Evolutionary conservation across 2,888 invertebrate species (phyloP).

Genomic region (Ennomos erosarius): DNA sequence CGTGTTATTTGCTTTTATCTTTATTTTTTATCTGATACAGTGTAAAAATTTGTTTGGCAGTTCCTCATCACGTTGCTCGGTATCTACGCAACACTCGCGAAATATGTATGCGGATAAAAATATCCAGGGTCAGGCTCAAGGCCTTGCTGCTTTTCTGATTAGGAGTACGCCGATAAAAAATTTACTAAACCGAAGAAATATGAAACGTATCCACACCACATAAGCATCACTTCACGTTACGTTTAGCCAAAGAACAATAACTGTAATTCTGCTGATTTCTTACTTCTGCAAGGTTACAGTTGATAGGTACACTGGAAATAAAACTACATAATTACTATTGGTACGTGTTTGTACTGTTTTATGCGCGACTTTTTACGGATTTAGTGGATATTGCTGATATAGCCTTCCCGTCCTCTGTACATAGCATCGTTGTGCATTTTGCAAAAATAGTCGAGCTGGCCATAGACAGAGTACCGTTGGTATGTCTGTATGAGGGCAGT

Average conservation of each 20-base stretch:
- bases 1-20: slow-evolving; percentile 46
- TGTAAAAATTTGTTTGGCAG: slow-evolving; percentile 55
- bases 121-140: slow-evolving; percentile 83
- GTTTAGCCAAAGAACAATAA: slow-evolving; percentile 68
- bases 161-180: slow-evolving; percentile 73
- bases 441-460: too few species aligned
- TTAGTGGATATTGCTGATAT: too few species aligned
- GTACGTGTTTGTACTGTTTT: slow-evolving; percentile 26
- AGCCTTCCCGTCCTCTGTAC: too few species aligned
- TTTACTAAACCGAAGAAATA: slow-evolving; percentile 51
- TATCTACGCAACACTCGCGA: slow-evolving; percentile 73
- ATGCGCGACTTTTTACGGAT: slow-evolving; percentile 22
- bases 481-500: too few species aligned
- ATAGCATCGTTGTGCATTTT: too few species aligned
- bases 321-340: slow-evolving; percentile 42
- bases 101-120: slow-evolving; percentile 81
- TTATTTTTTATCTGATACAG: slow-evolving; percentile 53
- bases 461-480: too few species aligned
- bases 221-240: slow-evolving; percentile 57
- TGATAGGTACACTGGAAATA: slow-evolving; percentile 58
- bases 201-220: slow-evolving; percentile 48
- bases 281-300: slow-evolving; percentile 69
- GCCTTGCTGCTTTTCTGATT: slow-evolving; percentile 81
- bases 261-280: slow-evolving; percentile 76
- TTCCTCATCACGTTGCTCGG: slow-evolving; percentile 61